Evolutionary conservation across 2,113 vertebrate genomes (phyloP), one percentile per base, ranked within the genome.

Genomic region (Terrapene triunguis): DNA sequence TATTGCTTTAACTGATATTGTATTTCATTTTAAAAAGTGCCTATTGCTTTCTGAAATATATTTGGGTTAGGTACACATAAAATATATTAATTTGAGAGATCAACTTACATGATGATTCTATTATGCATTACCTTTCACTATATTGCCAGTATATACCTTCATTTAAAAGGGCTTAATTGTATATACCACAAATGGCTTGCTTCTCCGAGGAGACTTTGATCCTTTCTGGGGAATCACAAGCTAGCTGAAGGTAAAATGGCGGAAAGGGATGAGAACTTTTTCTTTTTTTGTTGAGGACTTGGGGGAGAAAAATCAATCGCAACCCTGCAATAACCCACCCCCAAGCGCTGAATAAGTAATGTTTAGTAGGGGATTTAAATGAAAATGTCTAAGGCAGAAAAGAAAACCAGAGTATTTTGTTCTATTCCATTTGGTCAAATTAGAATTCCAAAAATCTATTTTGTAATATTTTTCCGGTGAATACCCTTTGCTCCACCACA

Each of bases 221-320:
- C 89, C 88, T 91, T 94, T 87, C 24, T 87, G 19, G 53, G 72
- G 87, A 87, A 81, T 8, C 84, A 93, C 1, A 47, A 11, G 44
- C 1, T 2, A 81, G 80, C 11, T 80, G 89, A 92, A 78, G 54
- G 1, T 6, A 88, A 88, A 87, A 22, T 53, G 81, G 93, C 53
- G 53, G 74, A 95, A 79, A 54, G n/a, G 87, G 29, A 91, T 91
- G 81, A 74, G 12, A 62, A 47, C 57, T 78, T 51, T 91, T 94
- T 53, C 83, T 95, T 89, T 92, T 51, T 85, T 69, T 93, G 80
- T 22, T 89, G n/a, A 89, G 44, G 81, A 86, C 84, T 93, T 91
- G 80, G 87, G 57, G 87, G 8, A 65, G 44, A 78, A 25, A 78
- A 78, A 94, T 74, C 3, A 87, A 13, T 3, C 27, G 17, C 65